Percentiles rank a stretch among this genome's conserved stretches.
Conservation (phyloP, 2,888 invertebrate species). For the Biston stratarius region DNA sequence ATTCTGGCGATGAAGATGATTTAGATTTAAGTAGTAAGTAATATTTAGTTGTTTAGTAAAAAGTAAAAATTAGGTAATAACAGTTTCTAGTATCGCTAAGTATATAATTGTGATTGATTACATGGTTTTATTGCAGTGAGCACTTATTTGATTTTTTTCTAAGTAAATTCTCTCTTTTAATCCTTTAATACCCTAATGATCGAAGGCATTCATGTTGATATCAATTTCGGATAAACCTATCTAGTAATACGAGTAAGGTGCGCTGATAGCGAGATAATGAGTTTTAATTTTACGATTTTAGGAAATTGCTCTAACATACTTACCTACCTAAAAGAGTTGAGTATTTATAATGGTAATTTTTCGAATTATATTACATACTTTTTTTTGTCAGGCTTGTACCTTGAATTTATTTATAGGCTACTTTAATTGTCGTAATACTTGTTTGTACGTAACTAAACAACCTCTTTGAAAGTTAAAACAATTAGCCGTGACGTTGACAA, state of each 20-base stretch:
- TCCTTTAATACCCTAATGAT: background rate
- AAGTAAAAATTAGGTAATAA: too few relatives aligned
- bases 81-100: too few relatives aligned
- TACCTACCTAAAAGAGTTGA: too few relatives aligned
- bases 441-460: background rate
- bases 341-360: too few relatives aligned
- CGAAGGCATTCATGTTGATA: background rate
- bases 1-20: slow-evolving; percentile 83
- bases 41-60: slow-evolving; percentile 2
- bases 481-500: slow-evolving; percentile 1
- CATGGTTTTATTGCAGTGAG: too few relatives aligned
- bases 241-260: background rate
- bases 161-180: too few relatives aligned
- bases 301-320: background rate
- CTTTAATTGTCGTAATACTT: background rate
- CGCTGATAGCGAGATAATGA: background rate
- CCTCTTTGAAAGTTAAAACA: background rate
- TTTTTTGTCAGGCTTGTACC: too few relatives aligned
- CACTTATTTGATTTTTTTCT: too few relatives aligned
- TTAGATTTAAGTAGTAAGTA: slow-evolving; percentile 83
- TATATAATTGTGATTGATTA: too few relatives aligned
- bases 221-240: slow-evolving; percentile 2
- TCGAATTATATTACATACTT: too few relatives aligned
- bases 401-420: too few relatives aligned
- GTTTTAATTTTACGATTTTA: background rate